Percentiles rank a stretch among this genome's conserved stretches.
These are phyloP conservation scores for Xenopus borealis DNA, from an alignment of 2,113 vertebrate genomes.

Conservation along the genomic window DNA sequence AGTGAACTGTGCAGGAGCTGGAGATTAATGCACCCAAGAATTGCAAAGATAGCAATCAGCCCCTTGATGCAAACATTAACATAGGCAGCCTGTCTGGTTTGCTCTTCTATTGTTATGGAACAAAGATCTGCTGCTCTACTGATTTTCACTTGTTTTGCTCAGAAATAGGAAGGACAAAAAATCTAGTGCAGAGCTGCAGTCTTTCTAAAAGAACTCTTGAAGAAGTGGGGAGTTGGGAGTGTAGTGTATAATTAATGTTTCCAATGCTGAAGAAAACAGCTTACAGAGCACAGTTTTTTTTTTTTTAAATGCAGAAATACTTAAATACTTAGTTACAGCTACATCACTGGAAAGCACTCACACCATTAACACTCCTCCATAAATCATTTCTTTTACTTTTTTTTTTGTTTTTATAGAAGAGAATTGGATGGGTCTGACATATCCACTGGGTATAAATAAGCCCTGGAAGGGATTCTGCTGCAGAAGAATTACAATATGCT, in stretches of 20 bases:
- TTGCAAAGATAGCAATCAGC: conserved; percentile 42
- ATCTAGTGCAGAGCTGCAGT: conserved; percentile 12
- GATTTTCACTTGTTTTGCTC: conserved; percentile 46
- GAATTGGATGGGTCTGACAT: neutral
- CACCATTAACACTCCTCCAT: neutral
- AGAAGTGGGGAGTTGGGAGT: conserved; percentile 25
- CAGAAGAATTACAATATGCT: too few relatives aligned
- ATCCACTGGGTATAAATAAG: too few relatives aligned
- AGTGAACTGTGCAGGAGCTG: conserved; percentile 32
- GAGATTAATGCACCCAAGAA: conserved; percentile 42
- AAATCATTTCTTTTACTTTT: too few relatives aligned
- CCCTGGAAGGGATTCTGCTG: too few relatives aligned
- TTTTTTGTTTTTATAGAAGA: neutral
- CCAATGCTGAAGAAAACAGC: conserved; percentile 19
- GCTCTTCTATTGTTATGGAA: conserved; percentile 43
- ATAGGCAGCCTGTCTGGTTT: conserved; percentile 42
- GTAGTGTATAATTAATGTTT: conserved; percentile 44
- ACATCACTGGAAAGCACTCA: neutral
- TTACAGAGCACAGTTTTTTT: conserved; percentile 24
- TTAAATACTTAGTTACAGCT: neutral
- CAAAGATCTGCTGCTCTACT: conserved; percentile 42
- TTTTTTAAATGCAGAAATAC: conserved; percentile 4
- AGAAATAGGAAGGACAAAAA: conserved; percentile 39
- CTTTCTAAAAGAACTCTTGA: conserved; percentile 35
- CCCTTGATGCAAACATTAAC: conserved; percentile 46